Evolutionary conservation across 2,113 vertebrate species (phyloP).

Genomic region (Corythornis madagascariensis): DNA sequence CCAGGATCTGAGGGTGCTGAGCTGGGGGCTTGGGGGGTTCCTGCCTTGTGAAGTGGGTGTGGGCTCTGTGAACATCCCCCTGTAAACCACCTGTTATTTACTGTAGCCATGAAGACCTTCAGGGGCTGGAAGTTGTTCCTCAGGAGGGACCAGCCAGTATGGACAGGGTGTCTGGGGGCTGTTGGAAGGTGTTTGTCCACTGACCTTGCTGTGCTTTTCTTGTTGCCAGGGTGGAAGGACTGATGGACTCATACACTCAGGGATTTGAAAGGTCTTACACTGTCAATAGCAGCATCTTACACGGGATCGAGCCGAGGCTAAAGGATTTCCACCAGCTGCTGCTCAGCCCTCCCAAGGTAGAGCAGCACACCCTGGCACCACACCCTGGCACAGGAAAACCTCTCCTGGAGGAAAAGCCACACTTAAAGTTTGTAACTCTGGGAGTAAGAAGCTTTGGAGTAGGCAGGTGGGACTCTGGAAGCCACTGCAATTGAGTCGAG

Average conservation of each 20-base stretch:
- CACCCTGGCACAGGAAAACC: fast-evolving
- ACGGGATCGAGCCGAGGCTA: slow-evolving; percentile 90
- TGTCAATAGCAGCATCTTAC: slow-evolving; percentile 89
- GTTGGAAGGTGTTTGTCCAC: fast-evolving
- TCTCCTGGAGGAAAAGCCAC: fast-evolving
- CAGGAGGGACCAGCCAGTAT: not conserved
- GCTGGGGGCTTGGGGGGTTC: not conserved
- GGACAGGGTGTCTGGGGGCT: not conserved
- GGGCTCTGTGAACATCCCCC: no score
- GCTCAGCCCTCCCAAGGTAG: slow-evolving; percentile 92
- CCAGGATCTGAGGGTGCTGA: not conserved
- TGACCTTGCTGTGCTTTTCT: not conserved
- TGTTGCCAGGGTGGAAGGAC: slow-evolving; percentile 86
- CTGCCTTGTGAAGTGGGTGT: not conserved
- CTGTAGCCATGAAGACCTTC: fast-evolving
- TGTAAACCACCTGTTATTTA: fast-evolving
- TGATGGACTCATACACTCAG: slow-evolving; percentile 96
- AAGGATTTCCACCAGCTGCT: slow-evolving; percentile 97
- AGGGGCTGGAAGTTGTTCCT: not conserved
- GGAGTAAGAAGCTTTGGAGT: not conserved
- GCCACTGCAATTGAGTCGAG: fast-evolving
- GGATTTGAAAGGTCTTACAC: slow-evolving; percentile 90
- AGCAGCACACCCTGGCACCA: no score
- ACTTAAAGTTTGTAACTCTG: fast-evolving
- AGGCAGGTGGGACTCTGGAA: not conserved